These are phyloP conservation scores for Ctenosaura bakeri DNA, from an alignment of 2,797 vertebrate species.

Conservation along the genomic window DNA sequence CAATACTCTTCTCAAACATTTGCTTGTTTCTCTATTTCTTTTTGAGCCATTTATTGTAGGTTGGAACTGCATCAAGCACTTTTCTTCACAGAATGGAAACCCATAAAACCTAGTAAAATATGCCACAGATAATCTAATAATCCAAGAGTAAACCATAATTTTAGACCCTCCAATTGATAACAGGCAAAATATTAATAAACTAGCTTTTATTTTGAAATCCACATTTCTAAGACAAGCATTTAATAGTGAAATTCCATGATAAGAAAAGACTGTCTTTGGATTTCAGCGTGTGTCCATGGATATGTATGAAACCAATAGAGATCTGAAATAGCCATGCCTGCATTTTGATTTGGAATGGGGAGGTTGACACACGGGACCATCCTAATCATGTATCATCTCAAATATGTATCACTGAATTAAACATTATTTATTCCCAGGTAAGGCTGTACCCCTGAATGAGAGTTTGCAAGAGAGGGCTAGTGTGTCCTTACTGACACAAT, in stretches of 20 bases:
- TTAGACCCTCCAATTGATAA: not conserved
- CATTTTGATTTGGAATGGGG: not conserved
- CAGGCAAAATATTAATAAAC: not conserved
- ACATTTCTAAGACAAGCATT: constrained; percentile 1
- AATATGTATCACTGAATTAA: not conserved
- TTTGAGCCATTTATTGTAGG: not conserved
- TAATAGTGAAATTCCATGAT: constrained; percentile 52
- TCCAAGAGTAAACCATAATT: not conserved
- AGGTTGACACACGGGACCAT: not conserved
- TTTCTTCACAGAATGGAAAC: not conserved
- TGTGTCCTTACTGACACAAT: not conserved
- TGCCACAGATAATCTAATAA: not conserved
- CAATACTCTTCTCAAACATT: not conserved
- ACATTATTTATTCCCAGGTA: not conserved
- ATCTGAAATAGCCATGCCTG: not conserved
- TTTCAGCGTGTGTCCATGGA: not conserved
- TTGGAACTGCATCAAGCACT: not conserved
- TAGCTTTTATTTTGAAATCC: not conserved
- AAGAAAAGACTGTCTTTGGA: constrained; percentile 2
- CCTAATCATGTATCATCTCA: not conserved
- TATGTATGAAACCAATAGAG: not conserved
- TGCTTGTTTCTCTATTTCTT: not conserved
- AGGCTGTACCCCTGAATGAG: not conserved
- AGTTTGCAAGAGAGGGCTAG: not conserved
- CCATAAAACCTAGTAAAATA: not conserved